phyloP scores from a whole-genome alignment of 2,113 vertebrate genomes.

The Macrotus californicus region DNA sequence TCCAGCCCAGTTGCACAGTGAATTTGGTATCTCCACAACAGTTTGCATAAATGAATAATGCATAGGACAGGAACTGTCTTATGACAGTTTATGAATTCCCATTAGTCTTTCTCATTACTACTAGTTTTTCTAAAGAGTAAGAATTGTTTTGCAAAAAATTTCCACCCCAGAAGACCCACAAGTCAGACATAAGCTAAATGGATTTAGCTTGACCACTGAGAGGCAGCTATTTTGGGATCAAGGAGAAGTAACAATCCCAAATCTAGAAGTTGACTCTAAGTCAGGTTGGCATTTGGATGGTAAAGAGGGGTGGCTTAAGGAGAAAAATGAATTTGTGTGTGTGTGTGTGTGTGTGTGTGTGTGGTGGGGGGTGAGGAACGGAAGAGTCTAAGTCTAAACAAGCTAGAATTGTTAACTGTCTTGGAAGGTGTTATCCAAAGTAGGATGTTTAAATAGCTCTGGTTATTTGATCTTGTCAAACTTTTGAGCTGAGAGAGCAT shows the following conservation, averaged over 20 bases:
- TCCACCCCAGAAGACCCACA: conserved; percentile 12
- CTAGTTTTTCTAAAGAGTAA: conserved; percentile 31
- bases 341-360: background rate
- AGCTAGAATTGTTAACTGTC: conserved; percentile 10
- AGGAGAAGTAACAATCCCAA: background rate
- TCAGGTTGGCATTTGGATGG: background rate
- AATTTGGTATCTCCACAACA: conserved; percentile 40
- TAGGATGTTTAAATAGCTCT: conserved; percentile 6
- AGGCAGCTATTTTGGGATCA: conserved; percentile 17
- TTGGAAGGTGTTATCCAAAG: conserved; percentile 23
- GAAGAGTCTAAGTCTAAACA: background rate
- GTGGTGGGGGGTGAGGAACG: background rate
- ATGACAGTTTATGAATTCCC: conserved; percentile 22
- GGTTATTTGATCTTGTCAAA: conserved; percentile 34
- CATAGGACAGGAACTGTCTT: conserved; percentile 29
- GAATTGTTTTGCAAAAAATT: conserved; percentile 25
- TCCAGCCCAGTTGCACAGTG: conserved; percentile 35
- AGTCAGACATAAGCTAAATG: conserved; percentile 37
- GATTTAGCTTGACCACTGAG: conserved; percentile 44
- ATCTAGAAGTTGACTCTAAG: background rate
- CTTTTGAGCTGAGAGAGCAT: background rate
- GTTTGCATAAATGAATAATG: conserved; percentile 65
- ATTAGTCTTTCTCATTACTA: conserved; percentile 51
- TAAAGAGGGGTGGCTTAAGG: background rate
- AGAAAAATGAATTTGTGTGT: background rate